Evolutionary conservation across 2,888 invertebrate genomes (phyloP).

Genomic region (Litoditis marina): DNA sequence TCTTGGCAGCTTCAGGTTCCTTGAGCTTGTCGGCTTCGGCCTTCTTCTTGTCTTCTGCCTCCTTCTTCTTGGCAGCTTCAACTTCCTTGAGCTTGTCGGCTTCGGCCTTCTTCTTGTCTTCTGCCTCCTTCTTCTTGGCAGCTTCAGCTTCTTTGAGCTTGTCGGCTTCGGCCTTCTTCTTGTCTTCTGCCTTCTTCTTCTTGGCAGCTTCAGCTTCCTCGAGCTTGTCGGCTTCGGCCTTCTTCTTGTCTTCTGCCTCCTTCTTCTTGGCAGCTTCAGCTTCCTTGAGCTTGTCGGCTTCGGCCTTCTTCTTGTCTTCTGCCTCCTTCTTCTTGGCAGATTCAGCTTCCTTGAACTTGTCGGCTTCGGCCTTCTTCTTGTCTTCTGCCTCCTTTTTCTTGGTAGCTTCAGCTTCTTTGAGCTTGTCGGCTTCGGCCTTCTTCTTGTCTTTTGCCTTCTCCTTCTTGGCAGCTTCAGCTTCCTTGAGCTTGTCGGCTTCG

Average conservation of each 20-base stretch:
- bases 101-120: slow-evolving; percentile 10
- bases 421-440: slow-evolving; percentile 2
- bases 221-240: neutral
- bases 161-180: neutral
- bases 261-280: slow-evolving; percentile 12
- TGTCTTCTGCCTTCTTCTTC: neutral
- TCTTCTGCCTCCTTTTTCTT: slow-evolving; percentile 2
- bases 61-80: slow-evolving; percentile 8
- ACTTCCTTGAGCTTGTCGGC: slow-evolving; percentile 6
- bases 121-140: slow-evolving; percentile 5
- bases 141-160: slow-evolving; percentile 1
- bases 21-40: neutral
- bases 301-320: slow-evolving; percentile 3
- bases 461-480: neutral
- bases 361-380: neutral
- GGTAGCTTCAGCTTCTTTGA: slow-evolving; percentile 11
- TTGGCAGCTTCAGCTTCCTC: slow-evolving; percentile 8
- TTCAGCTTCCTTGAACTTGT: slow-evolving; percentile 1
- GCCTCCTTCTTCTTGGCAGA: neutral
- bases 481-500: neutral
- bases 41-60: neutral
- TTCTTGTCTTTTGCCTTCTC: slow-evolving; percentile 12
- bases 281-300: neutral
- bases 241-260: slow-evolving; percentile 2
- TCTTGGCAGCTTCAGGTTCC: neutral